These are phyloP conservation scores for Pelochelys cantorii DNA, from an alignment of 2,797 vertebrate genomes.

Conservation along the genomic window DNA sequence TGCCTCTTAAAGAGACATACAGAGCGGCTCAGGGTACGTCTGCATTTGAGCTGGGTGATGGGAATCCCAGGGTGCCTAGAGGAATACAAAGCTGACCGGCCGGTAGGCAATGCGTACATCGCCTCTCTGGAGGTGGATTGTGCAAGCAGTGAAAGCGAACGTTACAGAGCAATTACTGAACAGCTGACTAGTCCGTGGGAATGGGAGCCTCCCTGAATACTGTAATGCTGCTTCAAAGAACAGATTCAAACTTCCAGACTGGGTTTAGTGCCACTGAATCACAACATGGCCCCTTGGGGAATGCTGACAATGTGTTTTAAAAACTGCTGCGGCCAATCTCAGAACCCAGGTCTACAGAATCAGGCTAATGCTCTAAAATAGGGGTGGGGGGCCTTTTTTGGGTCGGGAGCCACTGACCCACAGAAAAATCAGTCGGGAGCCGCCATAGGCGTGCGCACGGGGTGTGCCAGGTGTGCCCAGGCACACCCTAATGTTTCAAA, in stretches of 20 bases:
- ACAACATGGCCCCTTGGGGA: not conserved
- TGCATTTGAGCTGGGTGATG: not conserved
- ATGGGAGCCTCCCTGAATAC: not conserved
- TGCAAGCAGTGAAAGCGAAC: not conserved
- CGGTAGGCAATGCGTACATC: rapidly evolving
- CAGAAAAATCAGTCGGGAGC: too few relatives aligned
- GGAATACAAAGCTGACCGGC: not conserved
- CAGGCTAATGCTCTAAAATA: too few relatives aligned
- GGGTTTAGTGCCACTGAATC: not conserved
- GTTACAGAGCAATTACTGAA: not conserved
- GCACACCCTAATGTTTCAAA: too few relatives aligned
- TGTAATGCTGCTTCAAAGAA: not conserved
- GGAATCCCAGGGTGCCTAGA: not conserved
- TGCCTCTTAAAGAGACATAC: not conserved
- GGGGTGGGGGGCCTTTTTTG: too few relatives aligned
- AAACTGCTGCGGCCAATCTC: not conserved
- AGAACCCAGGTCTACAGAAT: not conserved
- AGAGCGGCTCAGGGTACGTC: not conserved
- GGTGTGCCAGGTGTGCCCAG: too few relatives aligned
- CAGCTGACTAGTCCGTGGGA: not conserved
- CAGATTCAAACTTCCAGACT: not conserved
- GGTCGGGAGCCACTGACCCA: too few relatives aligned
- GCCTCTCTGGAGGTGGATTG: not conserved
- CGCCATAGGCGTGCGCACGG: too few relatives aligned
- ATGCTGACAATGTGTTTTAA: not conserved